Percentiles rank a stretch among this genome's conserved stretches.
Conservation (phyloP, 30 jellyfish, hydroid and myxozoan species). For the Sanderia malayensis region DNA sequence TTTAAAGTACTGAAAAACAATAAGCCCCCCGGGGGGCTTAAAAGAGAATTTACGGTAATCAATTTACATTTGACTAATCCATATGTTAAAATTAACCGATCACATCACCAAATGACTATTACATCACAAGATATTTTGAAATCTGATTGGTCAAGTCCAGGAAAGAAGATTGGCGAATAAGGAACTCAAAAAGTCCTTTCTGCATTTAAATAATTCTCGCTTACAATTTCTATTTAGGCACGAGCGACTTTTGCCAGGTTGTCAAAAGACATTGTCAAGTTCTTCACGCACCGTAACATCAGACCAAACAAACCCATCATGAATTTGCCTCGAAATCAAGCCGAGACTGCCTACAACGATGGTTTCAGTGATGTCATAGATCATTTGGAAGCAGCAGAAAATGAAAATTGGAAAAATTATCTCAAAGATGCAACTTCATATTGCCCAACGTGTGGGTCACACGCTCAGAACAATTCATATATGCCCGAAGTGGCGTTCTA, state of each 20-base stretch:
- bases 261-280: constrained; percentile 52
- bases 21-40: too few species aligned
- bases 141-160: too few species aligned
- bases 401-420: constrained; percentile 38
- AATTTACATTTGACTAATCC: too few species aligned
- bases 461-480: constrained; percentile 17
- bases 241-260: constrained; percentile 53
- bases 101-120: too few species aligned
- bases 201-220: too few species aligned
- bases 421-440: constrained; percentile 55
- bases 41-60: too few species aligned
- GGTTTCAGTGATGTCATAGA: constrained; percentile 14
- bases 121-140: too few species aligned
- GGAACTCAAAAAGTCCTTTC: too few species aligned
- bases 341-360: not conserved
- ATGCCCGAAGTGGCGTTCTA: constrained; percentile 18
- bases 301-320: constrained; percentile 27
- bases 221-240: constrained; percentile 32
- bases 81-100: too few species aligned
- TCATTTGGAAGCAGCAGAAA: constrained; percentile 26
- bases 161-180: too few species aligned
- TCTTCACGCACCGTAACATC: constrained; percentile 36
- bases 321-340: constrained; percentile 7
- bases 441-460: constrained; percentile 75
- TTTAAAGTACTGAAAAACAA: too few species aligned